Evolutionary conservation across 2,113 vertebrate genomes (phyloP).

Genomic region (Chaetura pelagica): DNA sequence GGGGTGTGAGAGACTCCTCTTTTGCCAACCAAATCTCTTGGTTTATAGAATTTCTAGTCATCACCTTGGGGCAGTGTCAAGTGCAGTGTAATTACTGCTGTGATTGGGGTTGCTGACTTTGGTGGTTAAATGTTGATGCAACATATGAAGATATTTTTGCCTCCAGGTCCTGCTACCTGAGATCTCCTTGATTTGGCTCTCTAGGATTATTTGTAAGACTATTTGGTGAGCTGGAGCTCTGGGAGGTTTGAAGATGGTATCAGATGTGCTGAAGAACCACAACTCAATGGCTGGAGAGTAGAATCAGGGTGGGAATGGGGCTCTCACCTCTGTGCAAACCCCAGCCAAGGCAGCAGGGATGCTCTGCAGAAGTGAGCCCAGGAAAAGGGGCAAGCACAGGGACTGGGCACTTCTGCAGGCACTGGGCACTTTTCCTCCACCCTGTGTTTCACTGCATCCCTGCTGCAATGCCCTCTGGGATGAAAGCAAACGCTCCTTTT

Average conservation of each 20-base stretch:
- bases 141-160: not conserved
- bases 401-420: not conserved
- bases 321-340: not conserved
- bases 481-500: not conserved
- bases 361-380: not conserved
- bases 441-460: not conserved
- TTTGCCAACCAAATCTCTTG: not conserved
- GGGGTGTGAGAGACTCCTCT: not conserved
- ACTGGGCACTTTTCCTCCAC: not conserved
- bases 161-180: not conserved
- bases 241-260: not conserved
- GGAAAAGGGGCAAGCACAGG: not conserved
- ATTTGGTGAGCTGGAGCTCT: not conserved
- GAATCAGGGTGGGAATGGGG: not conserved
- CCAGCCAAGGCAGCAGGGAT: not conserved
- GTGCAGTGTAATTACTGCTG: not conserved
- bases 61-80: not conserved
- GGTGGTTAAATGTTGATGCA: not conserved
- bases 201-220: not conserved
- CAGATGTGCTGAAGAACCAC: not conserved
- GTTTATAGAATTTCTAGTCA: not conserved
- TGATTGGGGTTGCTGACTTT: not conserved
- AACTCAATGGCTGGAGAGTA: not conserved
- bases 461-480: not conserved
- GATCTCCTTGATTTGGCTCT: not conserved